phyloP scores from a whole-genome alignment of 2,888 invertebrate genomes.

The Acleris laterana region DNA sequence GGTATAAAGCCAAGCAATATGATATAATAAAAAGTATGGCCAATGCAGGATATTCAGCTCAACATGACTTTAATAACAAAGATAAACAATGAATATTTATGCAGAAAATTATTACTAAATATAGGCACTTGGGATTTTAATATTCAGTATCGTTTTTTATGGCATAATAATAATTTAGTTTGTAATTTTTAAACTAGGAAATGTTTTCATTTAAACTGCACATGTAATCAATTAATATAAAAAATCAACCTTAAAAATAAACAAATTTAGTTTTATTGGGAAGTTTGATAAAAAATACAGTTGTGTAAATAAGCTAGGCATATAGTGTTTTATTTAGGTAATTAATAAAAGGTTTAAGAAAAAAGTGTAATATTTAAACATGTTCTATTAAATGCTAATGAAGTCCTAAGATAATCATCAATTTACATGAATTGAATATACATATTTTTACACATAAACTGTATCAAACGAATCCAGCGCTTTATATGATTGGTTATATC shows the following conservation, averaged over 20 bases:
- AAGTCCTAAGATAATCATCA: neutral
- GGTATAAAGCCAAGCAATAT: slow-evolving; percentile 72
- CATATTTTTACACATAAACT: slow-evolving; percentile 29
- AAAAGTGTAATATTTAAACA: neutral
- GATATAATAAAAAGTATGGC: slow-evolving; percentile 74
- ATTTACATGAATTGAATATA: slow-evolving; percentile 9
- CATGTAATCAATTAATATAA: neutral
- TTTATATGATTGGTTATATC: slow-evolving; percentile 21
- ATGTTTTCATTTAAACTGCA: neutral
- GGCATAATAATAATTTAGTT: slow-evolving; percentile 6
- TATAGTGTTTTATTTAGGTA: slow-evolving; percentile 18
- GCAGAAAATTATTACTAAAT: neutral
- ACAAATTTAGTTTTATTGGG: neutral
- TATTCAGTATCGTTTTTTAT: neutral
- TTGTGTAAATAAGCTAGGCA: slow-evolving; percentile 18
- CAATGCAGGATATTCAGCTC: slow-evolving; percentile 66
- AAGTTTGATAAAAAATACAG: slow-evolving; percentile 2
- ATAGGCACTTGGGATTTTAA: neutral
- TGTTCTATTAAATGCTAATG: slow-evolving; percentile 5
- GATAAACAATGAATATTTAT: slow-evolving; percentile 60
- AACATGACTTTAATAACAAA: slow-evolving; percentile 72
- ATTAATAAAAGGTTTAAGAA: neutral
- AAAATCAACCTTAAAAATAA: too few relatives aligned
- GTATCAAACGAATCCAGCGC: slow-evolving; percentile 26
- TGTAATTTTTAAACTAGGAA: neutral